A percentile compares a stretch with the other conserved stretches of the same genome.
These are phyloP conservation scores for Microctonus aethiopoides DNA, from an alignment of 2,888 invertebrate genomes.

Conservation along the genomic window DNA sequence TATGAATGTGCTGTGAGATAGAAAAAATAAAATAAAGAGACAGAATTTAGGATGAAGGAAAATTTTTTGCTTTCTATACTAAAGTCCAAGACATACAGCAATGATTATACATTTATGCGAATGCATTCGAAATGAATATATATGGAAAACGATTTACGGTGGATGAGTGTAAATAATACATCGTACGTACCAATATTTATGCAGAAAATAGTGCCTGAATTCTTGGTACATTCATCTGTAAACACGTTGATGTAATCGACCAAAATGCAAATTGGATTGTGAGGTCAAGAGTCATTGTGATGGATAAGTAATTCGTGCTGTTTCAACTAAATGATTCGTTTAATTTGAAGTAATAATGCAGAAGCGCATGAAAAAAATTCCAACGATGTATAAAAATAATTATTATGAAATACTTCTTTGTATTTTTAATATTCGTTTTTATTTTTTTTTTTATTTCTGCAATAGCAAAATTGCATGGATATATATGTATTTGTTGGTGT, in stretches of 20 bases:
- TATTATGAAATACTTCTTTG: neutral
- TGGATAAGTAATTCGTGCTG: neutral
- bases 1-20: constrained; percentile 22
- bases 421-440: neutral
- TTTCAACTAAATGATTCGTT: neutral
- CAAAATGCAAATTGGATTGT: constrained; percentile 5
- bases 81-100: neutral
- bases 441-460: neutral
- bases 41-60: constrained; percentile 34
- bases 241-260: constrained; percentile 16
- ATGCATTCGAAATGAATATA: neutral
- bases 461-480: neutral
- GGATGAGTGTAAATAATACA: constrained; percentile 11
- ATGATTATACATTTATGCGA: constrained; percentile 15
- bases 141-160: constrained; percentile 24
- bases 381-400: neutral
- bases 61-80: too few species aligned
- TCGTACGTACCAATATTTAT: constrained; percentile 9
- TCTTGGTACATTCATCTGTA: constrained; percentile 16
- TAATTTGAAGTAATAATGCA: neutral
- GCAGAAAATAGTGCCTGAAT: neutral
- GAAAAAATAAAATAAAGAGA: neutral
- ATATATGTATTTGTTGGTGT: too few species aligned
- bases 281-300: neutral
- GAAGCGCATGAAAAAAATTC: neutral